Evolutionary conservation across 2,888 invertebrate genomes (phyloP).

Genomic region (Polia nebulosa): DNA sequence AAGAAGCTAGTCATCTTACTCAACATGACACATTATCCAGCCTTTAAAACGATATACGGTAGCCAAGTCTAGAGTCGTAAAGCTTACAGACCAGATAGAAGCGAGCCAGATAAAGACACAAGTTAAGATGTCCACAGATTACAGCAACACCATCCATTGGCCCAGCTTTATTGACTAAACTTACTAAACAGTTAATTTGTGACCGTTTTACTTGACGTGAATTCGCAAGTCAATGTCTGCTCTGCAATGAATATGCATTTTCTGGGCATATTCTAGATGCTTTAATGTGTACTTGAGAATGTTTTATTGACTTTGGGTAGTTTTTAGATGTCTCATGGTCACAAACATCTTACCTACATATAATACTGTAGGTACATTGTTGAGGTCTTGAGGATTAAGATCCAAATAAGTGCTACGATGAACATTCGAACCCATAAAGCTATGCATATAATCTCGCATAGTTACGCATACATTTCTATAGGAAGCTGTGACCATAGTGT

Average conservation of each 20-base stretch:
- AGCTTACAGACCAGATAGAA: conserved; percentile 33
- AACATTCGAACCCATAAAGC: background rate
- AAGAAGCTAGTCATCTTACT: conserved; percentile 8
- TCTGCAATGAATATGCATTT: conserved; percentile 64
- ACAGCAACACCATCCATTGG: conserved; percentile 58
- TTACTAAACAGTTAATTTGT: conserved; percentile 62
- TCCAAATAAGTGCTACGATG: background rate
- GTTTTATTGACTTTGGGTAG: background rate
- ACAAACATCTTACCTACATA: background rate
- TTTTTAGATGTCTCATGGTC: conserved; percentile 34
- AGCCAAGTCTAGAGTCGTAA: conserved; percentile 31
- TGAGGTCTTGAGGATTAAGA: too few relatives aligned
- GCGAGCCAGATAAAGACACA: conserved; percentile 45
- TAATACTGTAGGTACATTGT: background rate
- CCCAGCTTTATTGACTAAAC: conserved; percentile 64
- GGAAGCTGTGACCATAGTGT: background rate
- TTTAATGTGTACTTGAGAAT: conserved; percentile 12
- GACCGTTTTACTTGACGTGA: conserved; percentile 59
- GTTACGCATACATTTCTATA: background rate
- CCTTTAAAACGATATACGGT: conserved; percentile 40
- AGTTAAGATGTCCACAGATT: conserved; percentile 62
- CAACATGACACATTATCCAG: conserved; percentile 9
- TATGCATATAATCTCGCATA: background rate
- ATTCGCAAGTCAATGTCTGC: conserved; percentile 50
- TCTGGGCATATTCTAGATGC: conserved; percentile 34